Conservation (phyloP, 2,888 invertebrate species). For the Zhuqinia jingwanae region DNA sequence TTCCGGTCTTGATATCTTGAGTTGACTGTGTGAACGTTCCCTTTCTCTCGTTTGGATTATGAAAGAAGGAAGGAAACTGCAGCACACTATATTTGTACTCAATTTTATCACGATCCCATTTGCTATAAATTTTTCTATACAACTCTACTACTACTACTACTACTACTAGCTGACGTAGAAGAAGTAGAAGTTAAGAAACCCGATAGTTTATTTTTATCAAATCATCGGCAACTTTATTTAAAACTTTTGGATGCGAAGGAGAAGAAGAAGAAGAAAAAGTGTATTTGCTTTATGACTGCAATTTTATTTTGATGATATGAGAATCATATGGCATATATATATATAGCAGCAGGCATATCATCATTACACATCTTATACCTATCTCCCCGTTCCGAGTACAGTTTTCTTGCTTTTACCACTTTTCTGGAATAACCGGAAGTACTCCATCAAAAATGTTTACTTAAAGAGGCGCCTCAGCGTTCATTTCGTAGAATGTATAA, state of each 20-base stretch:
- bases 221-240: not conserved
- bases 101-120: not conserved
- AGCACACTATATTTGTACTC: not conserved
- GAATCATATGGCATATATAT: not conserved
- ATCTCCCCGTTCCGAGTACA: too few species aligned
- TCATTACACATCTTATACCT: too few species aligned
- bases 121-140: not conserved
- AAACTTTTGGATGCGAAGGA: too few species aligned
- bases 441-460: conserved; percentile 50
- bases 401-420: conserved; percentile 17
- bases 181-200: not conserved
- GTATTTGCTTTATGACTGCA: too few species aligned
- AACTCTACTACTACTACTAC: too few species aligned
- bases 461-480: conserved; percentile 12
- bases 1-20: conserved; percentile 53
- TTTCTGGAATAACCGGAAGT: conserved; percentile 62
- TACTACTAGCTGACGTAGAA: too few species aligned
- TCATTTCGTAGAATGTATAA: conserved; percentile 5
- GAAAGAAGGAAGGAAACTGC: conserved; percentile 28
- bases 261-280: too few species aligned
- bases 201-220: too few species aligned
- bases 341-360: not conserved
- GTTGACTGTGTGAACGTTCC: not conserved
- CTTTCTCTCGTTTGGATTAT: not conserved
- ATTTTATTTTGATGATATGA: too few species aligned